Evolutionary conservation across 2,113 vertebrate species (phyloP).

Genomic region (Egretta garzetta): DNA sequence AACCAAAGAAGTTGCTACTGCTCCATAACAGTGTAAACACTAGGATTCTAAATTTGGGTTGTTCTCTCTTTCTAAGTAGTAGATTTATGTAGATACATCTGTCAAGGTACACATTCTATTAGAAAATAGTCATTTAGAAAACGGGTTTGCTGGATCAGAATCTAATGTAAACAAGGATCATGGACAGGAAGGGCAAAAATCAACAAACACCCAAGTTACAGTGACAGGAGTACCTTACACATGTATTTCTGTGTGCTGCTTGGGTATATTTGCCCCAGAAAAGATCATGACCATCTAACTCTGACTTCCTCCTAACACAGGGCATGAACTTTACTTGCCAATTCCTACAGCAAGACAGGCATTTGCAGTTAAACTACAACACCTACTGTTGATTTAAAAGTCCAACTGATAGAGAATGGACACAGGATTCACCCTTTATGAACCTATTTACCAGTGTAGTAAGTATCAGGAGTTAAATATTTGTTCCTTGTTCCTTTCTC

Average conservation of each 20-base stretch:
- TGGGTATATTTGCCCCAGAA: background rate
- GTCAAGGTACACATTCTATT: background rate
- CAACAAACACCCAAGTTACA: background rate
- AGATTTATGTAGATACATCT: background rate
- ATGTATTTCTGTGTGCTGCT: background rate
- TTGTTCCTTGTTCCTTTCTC: background rate
- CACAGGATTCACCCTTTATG: background rate
- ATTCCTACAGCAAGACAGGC: background rate
- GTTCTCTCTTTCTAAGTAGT: background rate
- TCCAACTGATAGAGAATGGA: background rate
- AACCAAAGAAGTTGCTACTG: background rate
- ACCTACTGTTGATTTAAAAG: background rate
- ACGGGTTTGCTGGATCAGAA: background rate
- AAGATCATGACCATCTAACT: background rate
- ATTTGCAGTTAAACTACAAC: background rate
- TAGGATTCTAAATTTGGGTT: background rate
- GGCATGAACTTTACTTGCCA: background rate
- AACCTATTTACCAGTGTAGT: background rate
- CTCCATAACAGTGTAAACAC: background rate
- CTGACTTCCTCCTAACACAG: background rate
- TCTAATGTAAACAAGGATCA: background rate
- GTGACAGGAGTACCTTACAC: background rate
- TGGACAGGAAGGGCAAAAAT: background rate
- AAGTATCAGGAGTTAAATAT: background rate
- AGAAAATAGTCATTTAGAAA: background rate